phyloP scores from a whole-genome alignment of 1,140 invertebrate species.

The Zaprionus davidi region DNA sequence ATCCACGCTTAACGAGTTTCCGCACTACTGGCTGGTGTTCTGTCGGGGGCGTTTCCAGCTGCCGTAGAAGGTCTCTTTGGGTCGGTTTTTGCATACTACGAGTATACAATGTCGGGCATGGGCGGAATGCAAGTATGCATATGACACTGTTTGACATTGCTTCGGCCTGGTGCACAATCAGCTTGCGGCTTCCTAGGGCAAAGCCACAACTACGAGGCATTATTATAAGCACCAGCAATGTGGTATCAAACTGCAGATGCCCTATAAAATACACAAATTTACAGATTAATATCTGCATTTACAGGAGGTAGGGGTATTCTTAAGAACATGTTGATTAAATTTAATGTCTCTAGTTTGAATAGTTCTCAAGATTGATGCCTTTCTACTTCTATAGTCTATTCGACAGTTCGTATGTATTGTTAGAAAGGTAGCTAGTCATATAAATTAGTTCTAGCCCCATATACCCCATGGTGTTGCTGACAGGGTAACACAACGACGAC shows the following conservation, averaged over 20 bases:
- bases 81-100: background rate
- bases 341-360: background rate
- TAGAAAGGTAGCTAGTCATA: too few species aligned
- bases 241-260: background rate
- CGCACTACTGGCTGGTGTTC: background rate
- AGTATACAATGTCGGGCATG: background rate
- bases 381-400: too few species aligned
- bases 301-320: too few species aligned
- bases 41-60: background rate
- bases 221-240: slow-evolving; percentile 33
- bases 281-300: too few species aligned
- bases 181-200: slow-evolving; percentile 39
- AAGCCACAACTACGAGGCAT: slow-evolving; percentile 42
- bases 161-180: slow-evolving; percentile 32
- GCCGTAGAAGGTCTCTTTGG: background rate
- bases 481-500: slow-evolving; percentile 8
- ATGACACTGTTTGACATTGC: slow-evolving; percentile 20
- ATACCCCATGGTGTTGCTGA: background rate
- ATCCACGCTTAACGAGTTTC: background rate
- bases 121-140: background rate
- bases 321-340: background rate
- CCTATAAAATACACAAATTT: too few species aligned
- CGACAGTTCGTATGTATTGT: too few species aligned
- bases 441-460: background rate
- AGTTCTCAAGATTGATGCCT: background rate